A percentile compares a stretch with the other conserved stretches of the same genome.
phyloP scores from a whole-genome alignment of 37 sponge, comb jelly and placozoan species.

The Cladorhizidae sp. region DNA sequence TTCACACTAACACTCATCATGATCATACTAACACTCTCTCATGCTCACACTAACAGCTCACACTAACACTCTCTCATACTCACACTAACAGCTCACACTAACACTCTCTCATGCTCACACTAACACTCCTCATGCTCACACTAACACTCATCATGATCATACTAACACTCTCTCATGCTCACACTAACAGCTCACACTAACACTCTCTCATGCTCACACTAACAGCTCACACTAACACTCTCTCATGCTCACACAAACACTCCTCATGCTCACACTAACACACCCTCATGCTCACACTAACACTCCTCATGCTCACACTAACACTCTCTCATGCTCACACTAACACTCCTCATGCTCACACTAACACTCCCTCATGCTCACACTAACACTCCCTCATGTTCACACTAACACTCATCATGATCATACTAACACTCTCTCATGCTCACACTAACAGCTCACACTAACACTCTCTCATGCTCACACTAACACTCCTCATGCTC shows the following conservation, averaged over 20 bases:
- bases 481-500: no score
- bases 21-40: background rate
- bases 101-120: background rate
- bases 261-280: slow-evolving; percentile 27
- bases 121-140: background rate
- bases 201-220: background rate
- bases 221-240: background rate
- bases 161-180: background rate
- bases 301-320: no score
- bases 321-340: background rate
- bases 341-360: background rate
- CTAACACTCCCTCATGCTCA: background rate
- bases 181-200: no score
- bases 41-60: background rate
- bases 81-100: no score
- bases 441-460: background rate
- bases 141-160: no score
- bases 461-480: background rate
- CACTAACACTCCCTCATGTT: no score
- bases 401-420: background rate
- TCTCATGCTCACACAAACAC: background rate
- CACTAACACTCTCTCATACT: background rate
- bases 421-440: no score
- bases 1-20: background rate
- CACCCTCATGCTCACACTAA: background rate